phyloP scores from a whole-genome alignment of 2,797 vertebrate species.

The Urocyon cinereoargenteus region DNA sequence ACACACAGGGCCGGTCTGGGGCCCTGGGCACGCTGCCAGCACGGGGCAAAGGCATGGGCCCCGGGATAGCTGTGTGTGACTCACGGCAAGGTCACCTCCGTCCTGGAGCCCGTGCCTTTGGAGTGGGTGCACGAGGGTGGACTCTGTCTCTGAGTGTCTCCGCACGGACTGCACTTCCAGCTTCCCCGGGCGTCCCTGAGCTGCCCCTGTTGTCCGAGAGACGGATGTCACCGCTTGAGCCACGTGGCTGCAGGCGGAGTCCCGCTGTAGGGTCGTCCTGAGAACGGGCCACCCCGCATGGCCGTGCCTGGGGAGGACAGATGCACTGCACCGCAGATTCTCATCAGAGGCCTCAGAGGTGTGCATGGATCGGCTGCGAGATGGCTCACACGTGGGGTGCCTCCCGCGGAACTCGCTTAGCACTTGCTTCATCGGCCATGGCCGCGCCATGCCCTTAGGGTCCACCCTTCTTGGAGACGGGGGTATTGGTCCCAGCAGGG shows the following conservation, averaged over 20 bases:
- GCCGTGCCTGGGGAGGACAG: background rate
- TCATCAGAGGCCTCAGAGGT: background rate
- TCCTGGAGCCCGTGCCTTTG: no score
- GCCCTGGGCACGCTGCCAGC: background rate
- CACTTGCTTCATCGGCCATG: accelerated
- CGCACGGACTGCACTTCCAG: background rate
- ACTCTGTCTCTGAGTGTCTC: background rate
- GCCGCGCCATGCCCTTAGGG: background rate
- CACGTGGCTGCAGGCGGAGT: no score
- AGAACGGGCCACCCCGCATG: background rate
- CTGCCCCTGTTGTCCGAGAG: background rate
- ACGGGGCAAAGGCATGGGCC: no score
- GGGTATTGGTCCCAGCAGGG: no score
- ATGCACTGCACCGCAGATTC: background rate
- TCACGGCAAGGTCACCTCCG: no score
- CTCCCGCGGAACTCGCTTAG: background rate
- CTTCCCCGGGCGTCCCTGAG: background rate
- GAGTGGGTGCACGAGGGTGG: no score
- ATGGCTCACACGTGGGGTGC: background rate
- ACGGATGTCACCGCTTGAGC: accelerated
- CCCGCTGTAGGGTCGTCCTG: background rate
- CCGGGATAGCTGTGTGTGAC: no score
- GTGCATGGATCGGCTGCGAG: no score
- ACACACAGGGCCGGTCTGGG: background rate
- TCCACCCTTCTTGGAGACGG: background rate